These are phyloP conservation scores for Neocloeon triangulifer DNA, from an alignment of 1,140 invertebrate species.

Conservation along the genomic window DNA sequence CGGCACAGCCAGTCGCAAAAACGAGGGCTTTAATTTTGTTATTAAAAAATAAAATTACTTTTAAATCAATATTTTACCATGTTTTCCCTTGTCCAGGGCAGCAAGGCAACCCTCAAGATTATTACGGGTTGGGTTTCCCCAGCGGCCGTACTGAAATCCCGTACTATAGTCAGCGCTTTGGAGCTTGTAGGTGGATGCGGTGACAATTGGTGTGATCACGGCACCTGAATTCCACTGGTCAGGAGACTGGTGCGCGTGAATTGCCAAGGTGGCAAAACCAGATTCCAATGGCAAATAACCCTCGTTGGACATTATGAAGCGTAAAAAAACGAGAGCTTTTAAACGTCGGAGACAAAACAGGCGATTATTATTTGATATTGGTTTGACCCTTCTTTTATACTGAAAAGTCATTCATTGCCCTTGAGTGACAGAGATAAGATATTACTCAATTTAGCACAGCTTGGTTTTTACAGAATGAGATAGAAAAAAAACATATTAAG, in stretches of 20 bases:
- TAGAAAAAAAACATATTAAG: too few relatives aligned
- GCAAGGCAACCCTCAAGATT: conserved; percentile 78
- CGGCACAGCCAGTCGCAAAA: conserved; percentile 79
- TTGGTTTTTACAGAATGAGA: too few relatives aligned
- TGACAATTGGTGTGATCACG: conserved; percentile 75
- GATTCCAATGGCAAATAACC: conserved; percentile 12
- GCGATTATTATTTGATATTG: too few relatives aligned
- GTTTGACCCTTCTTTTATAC: too few relatives aligned
- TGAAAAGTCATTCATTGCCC: too few relatives aligned
- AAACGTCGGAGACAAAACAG: too few relatives aligned
- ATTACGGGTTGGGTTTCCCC: conserved; percentile 84
- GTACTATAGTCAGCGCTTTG: conserved; percentile 51
- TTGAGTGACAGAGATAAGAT: too few relatives aligned
- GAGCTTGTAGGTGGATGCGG: conserved; percentile 89
- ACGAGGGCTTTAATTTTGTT: conserved; percentile 32
- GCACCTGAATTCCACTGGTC: conserved; percentile 56
- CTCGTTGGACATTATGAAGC: too few relatives aligned
- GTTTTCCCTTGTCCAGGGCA: conserved; percentile 69
- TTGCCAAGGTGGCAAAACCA: conserved; percentile 68
- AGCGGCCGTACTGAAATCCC: conserved; percentile 76
- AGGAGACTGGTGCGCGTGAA: conserved; percentile 76
- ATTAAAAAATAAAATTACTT: too few relatives aligned
- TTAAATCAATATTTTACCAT: conserved; percentile 25
- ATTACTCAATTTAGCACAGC: too few relatives aligned
- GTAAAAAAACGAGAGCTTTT: too few relatives aligned